Base-by-base conservation (phyloP, 2,888 invertebrate genomes). In the Drosophila formosana region DNA sequence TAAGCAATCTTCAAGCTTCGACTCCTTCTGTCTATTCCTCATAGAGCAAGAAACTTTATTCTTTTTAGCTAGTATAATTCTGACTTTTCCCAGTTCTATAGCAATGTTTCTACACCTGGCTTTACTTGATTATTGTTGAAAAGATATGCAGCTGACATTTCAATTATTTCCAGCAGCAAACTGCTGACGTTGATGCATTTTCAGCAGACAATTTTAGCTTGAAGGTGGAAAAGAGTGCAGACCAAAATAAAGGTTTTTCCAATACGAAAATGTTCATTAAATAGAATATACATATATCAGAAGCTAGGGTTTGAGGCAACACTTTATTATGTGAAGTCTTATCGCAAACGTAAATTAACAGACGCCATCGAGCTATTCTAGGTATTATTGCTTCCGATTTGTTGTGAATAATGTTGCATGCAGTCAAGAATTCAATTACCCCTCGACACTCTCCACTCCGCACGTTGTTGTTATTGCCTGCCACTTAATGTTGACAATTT, bases 401-500 rank as follows among this genome's bases (percentile, higher is more conserved):
- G 82, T 62, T 82, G 80, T 71, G 75, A 82, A 85, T 83, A 85
- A 87, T 82, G 85, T 75, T 82, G 86, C 66, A 75, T 82, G 70
- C 73, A 86, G 75, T 75, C 77, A 66, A 81, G 87, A 83, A 86
- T 88, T 88, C 85, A 86, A 86, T 88, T 86, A 88, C 87, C 75
- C 68, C 79, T 5, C 53, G 8, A 56, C 61, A 4, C 65, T n/a
- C 32, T n/a, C 32, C 5, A 11, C 18, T 34, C 32, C 62, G 26
- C 11, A 23, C 13, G 11, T 18, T 28, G 60, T 52, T 75, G 65
- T 77, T 80, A 78, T 75, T 81, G 87, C 72, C 88, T 75, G 75
- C 69, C 88, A 81, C 84, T 73, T 86, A 86, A 88, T 86, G 85
- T 88, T 86, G 87, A 88, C 85, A 88, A 87, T 86, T 88, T 88